phyloP scores from a whole-genome alignment of 2,113 vertebrate species.

The Cnemophilus loriae region DNA sequence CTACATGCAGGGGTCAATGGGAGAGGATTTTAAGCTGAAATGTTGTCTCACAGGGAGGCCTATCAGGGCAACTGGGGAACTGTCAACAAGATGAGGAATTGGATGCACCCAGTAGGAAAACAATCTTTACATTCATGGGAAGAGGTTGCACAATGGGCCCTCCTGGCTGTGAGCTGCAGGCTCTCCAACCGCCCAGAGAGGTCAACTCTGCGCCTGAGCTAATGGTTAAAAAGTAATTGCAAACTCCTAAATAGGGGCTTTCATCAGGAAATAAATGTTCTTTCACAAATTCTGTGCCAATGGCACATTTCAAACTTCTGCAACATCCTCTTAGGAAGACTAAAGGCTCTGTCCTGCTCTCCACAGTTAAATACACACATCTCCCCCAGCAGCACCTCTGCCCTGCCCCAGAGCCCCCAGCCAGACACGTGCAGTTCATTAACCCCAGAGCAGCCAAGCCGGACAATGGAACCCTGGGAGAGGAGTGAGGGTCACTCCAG shows the following conservation, averaged over 20 bases:
- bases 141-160: background rate
- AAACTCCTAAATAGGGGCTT: slow-evolving; percentile 11
- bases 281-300: background rate
- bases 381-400: background rate
- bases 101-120: background rate
- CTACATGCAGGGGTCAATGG: background rate
- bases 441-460: background rate
- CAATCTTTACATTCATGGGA: slow-evolving; percentile 30
- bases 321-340: slow-evolving; percentile 5
- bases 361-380: background rate
- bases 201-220: background rate
- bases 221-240: background rate
- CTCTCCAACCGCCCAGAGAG: background rate
- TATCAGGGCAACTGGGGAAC: background rate
- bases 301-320: background rate
- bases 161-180: background rate
- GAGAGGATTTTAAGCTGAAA: background rate
- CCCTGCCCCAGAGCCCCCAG: background rate
- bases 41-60: background rate
- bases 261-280: slow-evolving; percentile 33
- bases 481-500: background rate
- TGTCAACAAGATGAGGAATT: background rate
- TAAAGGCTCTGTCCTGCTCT: background rate
- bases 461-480: background rate
- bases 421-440: background rate